Evolutionary conservation across 2,113 vertebrate species (phyloP).

Genomic region (Coptodon bakossiorum): DNA sequence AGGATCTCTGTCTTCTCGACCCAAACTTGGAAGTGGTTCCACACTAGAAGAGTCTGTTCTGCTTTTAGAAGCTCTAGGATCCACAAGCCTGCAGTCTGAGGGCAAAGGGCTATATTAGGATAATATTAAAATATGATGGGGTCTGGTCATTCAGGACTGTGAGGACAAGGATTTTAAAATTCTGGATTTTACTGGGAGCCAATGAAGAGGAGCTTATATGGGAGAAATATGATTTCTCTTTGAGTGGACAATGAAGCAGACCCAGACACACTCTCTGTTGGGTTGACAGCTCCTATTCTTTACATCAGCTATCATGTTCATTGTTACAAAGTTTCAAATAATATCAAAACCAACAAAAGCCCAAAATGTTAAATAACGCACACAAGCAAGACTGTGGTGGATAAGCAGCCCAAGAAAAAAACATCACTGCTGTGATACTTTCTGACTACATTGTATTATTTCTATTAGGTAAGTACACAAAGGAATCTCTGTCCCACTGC

Average conservation of each 20-base stretch:
- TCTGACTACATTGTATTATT: background rate
- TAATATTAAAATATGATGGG: background rate
- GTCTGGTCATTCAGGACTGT: background rate
- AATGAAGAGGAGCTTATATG: background rate
- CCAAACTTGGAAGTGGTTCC: background rate
- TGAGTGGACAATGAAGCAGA: background rate
- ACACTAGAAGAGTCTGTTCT: background rate
- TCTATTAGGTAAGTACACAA: background rate
- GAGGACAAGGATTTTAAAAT: background rate
- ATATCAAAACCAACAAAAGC: background rate
- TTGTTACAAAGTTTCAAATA: background rate
- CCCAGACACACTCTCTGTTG: no score
- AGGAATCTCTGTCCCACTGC: background rate
- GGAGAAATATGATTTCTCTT: background rate
- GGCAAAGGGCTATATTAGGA: background rate
- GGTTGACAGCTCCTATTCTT: background rate
- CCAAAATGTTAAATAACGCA: background rate
- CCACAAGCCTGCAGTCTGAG: background rate
- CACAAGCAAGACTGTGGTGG: background rate
- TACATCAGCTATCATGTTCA: background rate
- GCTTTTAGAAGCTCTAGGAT: background rate
- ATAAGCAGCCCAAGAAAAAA: background rate
- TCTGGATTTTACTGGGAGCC: background rate
- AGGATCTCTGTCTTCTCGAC: accelerated
- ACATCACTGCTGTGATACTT: background rate